phyloP scores from a whole-genome alignment of 2,113 vertebrate species.

The Astatoreochromis straeleni region DNA sequence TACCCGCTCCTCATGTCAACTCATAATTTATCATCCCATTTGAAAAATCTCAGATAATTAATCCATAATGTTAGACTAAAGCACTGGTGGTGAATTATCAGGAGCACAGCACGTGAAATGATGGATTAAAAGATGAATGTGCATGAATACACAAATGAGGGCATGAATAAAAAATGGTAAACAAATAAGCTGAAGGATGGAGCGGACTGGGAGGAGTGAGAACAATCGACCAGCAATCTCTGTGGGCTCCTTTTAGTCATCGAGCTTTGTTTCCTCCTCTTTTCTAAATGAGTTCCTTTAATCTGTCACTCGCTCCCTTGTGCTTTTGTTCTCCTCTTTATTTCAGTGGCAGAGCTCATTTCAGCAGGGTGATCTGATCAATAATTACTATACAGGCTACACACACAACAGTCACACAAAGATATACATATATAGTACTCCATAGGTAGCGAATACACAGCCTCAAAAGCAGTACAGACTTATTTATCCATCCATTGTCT shows the following conservation, averaged over 20 bases:
- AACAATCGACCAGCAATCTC: constrained; percentile 46
- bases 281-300: constrained; percentile 46
- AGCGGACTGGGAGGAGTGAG: neutral
- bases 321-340: constrained; percentile 50
- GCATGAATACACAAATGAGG: constrained; percentile 47
- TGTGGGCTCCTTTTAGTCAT: constrained; percentile 29
- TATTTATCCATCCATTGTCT: neutral
- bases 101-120: constrained; percentile 31
- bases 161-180: constrained; percentile 45
- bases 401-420: neutral
- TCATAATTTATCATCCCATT: constrained; percentile 35
- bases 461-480: neutral
- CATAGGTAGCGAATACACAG: neutral
- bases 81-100: constrained; percentile 44
- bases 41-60: constrained; percentile 41
- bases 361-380: constrained; percentile 58
- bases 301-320: constrained; percentile 40
- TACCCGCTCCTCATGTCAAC: neutral
- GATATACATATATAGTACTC: neutral
- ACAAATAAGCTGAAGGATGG: constrained; percentile 32
- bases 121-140: constrained; percentile 58
- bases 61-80: constrained; percentile 43
- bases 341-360: constrained; percentile 58
- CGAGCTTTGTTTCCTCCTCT: constrained; percentile 41
- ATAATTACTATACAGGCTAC: constrained; percentile 42